phyloP scores from a whole-genome alignment of 2,113 vertebrate species.

The Glareola pratincola region DNA sequence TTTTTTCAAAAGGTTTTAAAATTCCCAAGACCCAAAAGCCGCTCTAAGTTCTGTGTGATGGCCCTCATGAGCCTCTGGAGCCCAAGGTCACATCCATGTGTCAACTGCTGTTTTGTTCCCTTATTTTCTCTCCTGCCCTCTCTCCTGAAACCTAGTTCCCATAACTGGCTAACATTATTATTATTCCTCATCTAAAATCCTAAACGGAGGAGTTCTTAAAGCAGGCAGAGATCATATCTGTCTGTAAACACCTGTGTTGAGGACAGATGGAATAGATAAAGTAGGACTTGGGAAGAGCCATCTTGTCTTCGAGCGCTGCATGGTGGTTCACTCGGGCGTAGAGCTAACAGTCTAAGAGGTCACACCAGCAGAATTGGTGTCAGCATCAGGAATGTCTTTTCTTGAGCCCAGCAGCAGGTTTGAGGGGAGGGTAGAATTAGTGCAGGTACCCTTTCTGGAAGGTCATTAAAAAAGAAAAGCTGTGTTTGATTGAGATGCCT shows the following conservation, averaged over 20 bases:
- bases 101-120: not conserved
- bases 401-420: not conserved
- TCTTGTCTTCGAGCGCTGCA: not conserved
- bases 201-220: not conserved
- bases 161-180: not conserved
- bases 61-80: not conserved
- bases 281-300: not conserved
- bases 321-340: not conserved
- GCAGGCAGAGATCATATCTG: not conserved
- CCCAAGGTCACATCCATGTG: fast-evolving
- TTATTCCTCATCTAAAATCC: not conserved
- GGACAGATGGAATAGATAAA: not conserved
- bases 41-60: not conserved
- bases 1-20: not conserved
- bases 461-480: not conserved
- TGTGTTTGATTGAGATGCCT: not conserved
- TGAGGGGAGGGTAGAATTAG: not conserved
- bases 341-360: not conserved
- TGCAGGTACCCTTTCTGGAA: not conserved
- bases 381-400: not conserved
- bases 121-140: not conserved
- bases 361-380: not conserved
- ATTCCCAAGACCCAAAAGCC: not conserved
- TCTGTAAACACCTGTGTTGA: not conserved
- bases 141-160: not conserved